Base-by-base conservation (phyloP, 2,113 vertebrate genomes). In the Tachycineta bicolor region DNA sequence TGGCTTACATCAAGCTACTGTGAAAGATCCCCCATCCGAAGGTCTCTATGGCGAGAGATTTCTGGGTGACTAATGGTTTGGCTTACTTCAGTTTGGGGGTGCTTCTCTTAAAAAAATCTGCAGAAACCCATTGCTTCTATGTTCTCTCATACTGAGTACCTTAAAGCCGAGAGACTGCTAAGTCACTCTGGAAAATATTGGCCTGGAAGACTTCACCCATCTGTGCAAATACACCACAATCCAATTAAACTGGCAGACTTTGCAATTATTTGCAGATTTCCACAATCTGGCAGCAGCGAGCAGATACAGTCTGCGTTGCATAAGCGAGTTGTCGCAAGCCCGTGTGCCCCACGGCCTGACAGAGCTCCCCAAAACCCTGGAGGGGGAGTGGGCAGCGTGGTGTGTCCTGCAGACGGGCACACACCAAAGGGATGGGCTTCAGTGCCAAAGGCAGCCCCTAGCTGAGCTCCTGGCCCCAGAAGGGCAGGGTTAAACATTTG, bases 261-360 rank as follows among this genome's bases (percentile, higher is more conserved):
- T 1, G 10, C 87, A 96, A 89, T 95, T 95, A 95, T 92, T 96
- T 95, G 76, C 90, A 97, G 94, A 94, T 92, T 92, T 92, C 78
- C 47, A 70, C 86, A 89, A 82, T 71, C 80, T 26, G 25, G 76
- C 62, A 56, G 80, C 56, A 71, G 76, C 64, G 46, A 75, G 41
- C 77, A 89, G 69, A 93, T 77, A 31, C 47, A 84, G 80, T 18
- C 77, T 44, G 47, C 11, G 23, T 84, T 94, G 89, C 81, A 56
- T 60, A 95, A 93, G 41, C 0, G 0, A 75, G 41, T 46, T 90
- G 73, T 69, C 0, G 0, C 65, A 76, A 95, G 52, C 34, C 47
- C 6, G 1, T 10, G 2, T 31, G 58, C 25, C 67, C 44, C 41
- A 14, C 5, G 9, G 47, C 83, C 80, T 75, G 64, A 34, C 13